phyloP scores from a whole-genome alignment of 64 coral and sea anemone species.

The Dendrophyllia cribrosa region DNA sequence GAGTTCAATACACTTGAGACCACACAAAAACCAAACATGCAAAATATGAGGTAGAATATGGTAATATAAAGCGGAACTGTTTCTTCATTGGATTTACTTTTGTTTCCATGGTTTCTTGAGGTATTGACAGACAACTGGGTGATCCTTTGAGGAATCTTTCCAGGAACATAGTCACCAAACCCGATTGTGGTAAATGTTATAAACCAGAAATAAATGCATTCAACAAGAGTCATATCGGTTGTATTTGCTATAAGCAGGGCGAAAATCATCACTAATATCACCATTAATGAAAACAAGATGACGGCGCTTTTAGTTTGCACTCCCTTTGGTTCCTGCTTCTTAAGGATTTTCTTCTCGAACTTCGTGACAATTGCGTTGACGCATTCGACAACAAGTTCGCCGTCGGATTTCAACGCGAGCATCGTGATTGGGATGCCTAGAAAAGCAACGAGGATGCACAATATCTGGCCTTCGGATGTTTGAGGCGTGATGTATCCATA shows the following conservation, averaged over 20 bases:
- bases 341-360: slow-evolving; percentile 19
- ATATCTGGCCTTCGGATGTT: slow-evolving; percentile 7
- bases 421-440: slow-evolving; percentile 17
- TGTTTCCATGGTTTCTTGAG: neutral
- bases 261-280: neutral
- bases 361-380: neutral
- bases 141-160: neutral
- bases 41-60: neutral
- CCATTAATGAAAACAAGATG: slow-evolving; percentile 19
- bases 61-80: neutral
- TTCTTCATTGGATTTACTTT: neutral
- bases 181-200: slow-evolving; percentile 52
- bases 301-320: slow-evolving; percentile 40
- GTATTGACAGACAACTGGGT: neutral
- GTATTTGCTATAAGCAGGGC: neutral
- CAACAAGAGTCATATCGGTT: slow-evolving; percentile 20
- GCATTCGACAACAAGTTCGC: neutral
- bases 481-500: slow-evolving; percentile 35
- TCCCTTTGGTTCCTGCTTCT: neutral
- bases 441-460: neutral
- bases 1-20: slow-evolving; percentile 71
- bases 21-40: slow-evolving; percentile 49
- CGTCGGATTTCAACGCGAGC: slow-evolving; percentile 10
- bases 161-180: slow-evolving; percentile 49
- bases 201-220: slow-evolving; percentile 60